These are phyloP conservation scores for Phania funesta DNA, from an alignment of 2,888 invertebrate genomes.

Conservation along the genomic window DNA sequence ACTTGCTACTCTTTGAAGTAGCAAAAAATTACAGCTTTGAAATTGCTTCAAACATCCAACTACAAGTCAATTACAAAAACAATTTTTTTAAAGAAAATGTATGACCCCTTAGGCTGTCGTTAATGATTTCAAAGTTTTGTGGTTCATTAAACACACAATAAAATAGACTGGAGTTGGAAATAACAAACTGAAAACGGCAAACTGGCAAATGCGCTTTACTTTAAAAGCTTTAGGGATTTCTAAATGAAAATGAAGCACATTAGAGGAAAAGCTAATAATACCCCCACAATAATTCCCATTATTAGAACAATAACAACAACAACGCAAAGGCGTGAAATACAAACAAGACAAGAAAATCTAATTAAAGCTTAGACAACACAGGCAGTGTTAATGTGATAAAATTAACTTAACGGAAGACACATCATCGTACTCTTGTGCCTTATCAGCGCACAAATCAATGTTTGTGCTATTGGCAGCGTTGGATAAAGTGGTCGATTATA, in stretches of 20 bases:
- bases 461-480: conserved; percentile 6
- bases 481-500: not conserved
- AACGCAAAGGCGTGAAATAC: conserved; percentile 33
- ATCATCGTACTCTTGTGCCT: not conserved
- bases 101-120: conserved; percentile 42
- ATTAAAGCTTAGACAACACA: not conserved
- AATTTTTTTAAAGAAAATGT: conserved; percentile 12
- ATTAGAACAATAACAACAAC: not conserved
- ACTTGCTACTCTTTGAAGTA: not conserved
- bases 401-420: not conserved
- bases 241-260: not conserved
- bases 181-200: not conserved
- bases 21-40: not conserved
- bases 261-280: not conserved
- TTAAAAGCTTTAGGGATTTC: conserved; percentile 31
- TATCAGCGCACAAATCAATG: not conserved
- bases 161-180: not conserved
- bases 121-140: conserved; percentile 35
- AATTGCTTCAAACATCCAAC: not conserved
- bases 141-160: conserved; percentile 49
- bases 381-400: not conserved
- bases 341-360: conserved; percentile 11
- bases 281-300: conserved; percentile 14
- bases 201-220: not conserved
- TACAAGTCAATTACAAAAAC: conserved; percentile 47